Evolutionary conservation across 2,113 vertebrate genomes (phyloP).

Genomic region (Oreotrochilus melanogaster): DNA sequence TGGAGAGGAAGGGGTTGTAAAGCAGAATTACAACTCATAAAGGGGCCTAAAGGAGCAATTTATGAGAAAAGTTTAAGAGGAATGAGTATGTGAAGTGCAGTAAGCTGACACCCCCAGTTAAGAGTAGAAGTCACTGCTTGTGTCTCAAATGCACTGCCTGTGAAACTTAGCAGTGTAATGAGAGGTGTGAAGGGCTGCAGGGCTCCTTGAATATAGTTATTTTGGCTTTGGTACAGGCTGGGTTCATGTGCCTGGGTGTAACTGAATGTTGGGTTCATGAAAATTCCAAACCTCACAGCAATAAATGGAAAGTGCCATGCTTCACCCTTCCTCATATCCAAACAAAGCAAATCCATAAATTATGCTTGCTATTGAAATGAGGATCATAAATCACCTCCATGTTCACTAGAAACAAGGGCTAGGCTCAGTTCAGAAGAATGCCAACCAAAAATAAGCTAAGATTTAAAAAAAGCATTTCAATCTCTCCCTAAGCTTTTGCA

Average conservation of each 20-base stretch:
- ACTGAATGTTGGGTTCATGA: slow-evolving; percentile 35
- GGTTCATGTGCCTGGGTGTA: slow-evolving; percentile 45
- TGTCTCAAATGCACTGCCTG: slow-evolving; percentile 28
- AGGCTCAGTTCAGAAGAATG: slow-evolving; percentile 31
- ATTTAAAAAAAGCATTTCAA: slow-evolving; percentile 33
- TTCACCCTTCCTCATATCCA: slow-evolving; percentile 40
- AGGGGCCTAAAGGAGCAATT: slow-evolving; percentile 47
- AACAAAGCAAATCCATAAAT: slow-evolving; percentile 48
- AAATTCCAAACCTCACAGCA: slow-evolving; percentile 62
- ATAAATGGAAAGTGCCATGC: slow-evolving; percentile 56
- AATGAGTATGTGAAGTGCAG: slow-evolving; percentile 56
- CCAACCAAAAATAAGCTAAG: slow-evolving; percentile 38
- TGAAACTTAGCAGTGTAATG: slow-evolving; percentile 54
- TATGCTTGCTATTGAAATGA: slow-evolving; percentile 20
- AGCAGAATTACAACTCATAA: background rate
- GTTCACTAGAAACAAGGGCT: slow-evolving; percentile 18
- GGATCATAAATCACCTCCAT: slow-evolving; percentile 25
- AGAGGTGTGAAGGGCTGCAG: slow-evolving; percentile 46
- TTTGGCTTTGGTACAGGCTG: slow-evolving; percentile 51
- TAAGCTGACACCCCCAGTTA: slow-evolving; percentile 43
- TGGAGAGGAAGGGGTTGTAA: background rate
- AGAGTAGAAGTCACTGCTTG: slow-evolving; percentile 33
- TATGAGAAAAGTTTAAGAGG: background rate
- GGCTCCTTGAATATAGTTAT: slow-evolving; percentile 41
- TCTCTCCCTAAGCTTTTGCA: background rate